These are phyloP conservation scores for Lates japonicus DNA, from an alignment of 2,797 vertebrate species.

Conservation along the genomic window DNA sequence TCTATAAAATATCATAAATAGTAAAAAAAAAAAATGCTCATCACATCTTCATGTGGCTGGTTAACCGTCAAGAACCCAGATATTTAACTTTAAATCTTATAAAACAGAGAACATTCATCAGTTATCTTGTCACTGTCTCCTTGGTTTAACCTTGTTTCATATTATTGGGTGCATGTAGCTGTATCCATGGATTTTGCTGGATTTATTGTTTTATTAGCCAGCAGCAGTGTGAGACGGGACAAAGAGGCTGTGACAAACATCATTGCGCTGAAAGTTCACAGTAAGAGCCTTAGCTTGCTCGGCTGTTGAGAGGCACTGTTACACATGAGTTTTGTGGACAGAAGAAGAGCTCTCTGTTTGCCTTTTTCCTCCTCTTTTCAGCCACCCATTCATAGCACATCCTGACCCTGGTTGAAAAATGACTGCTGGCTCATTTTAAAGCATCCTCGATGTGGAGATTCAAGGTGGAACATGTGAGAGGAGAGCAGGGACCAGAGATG, in stretches of 20 bases:
- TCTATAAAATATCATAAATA: no score
- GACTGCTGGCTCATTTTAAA: no score
- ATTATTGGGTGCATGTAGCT: no score
- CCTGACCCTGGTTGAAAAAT: slow-evolving; percentile 7
- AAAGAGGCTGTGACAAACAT: slow-evolving; percentile 9
- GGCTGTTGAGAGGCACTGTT: not conserved
- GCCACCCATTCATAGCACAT: not conserved
- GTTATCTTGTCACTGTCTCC: no score
- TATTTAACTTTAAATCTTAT: no score
- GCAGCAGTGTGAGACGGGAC: slow-evolving; percentile 3
- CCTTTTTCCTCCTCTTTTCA: not conserved
- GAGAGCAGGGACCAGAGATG: not conserved
- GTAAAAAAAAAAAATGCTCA: no score
- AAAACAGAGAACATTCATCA: no score
- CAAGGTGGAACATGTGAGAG: slow-evolving; percentile 11
- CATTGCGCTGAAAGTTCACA: not conserved
- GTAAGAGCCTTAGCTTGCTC: not conserved
- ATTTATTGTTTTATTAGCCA: not conserved
- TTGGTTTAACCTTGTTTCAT: no score
- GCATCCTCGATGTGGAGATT: slow-evolving; percentile 47
- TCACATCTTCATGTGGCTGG: no score
- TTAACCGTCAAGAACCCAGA: no score
- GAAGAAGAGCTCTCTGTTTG: slow-evolving; percentile 13
- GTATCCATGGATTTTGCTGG: no score
- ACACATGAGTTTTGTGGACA: slow-evolving; percentile 7